Evolutionary conservation across 2,888 invertebrate genomes (phyloP).

Genomic region (Myathropa florea): DNA sequence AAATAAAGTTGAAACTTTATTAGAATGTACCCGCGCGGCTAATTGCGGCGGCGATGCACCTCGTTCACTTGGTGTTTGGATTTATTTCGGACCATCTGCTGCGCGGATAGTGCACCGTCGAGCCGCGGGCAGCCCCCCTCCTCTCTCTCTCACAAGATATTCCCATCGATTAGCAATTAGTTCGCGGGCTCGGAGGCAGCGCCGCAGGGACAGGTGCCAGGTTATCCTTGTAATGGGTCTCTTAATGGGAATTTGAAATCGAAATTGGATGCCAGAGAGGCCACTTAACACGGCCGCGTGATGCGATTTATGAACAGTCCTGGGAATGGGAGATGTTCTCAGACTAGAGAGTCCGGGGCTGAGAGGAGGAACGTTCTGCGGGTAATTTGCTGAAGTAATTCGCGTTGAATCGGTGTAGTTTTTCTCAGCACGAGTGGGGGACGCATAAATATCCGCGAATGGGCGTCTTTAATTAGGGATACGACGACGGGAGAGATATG

Average conservation of each 20-base stretch:
- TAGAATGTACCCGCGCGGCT: slow-evolving; percentile 40
- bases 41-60: slow-evolving; percentile 34
- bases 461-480: neutral
- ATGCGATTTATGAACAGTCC: slow-evolving; percentile 1
- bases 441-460: slow-evolving; percentile 10
- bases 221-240: slow-evolving; percentile 17
- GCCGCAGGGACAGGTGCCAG: slow-evolving; percentile 23
- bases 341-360: no score
- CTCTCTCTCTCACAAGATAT: neutral
- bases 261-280: neutral
- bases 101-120: slow-evolving; percentile 35
- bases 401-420: slow-evolving; percentile 11
- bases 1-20: slow-evolving; percentile 53
- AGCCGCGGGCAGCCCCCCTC: neutral
- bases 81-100: slow-evolving; percentile 42
- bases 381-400: slow-evolving; percentile 30
- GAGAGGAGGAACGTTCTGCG: no score
- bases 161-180: slow-evolving; percentile 46
- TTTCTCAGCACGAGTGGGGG: neutral
- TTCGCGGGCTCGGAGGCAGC: neutral
- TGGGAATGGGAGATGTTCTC: neutral
- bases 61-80: slow-evolving; percentile 41
- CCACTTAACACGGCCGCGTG: neutral
- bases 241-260: slow-evolving; percentile 40
- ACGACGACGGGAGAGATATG: neutral